These are phyloP conservation scores for Tolmerus cingulatus DNA, from an alignment of 2,888 invertebrate species.

Conservation along the genomic window DNA sequence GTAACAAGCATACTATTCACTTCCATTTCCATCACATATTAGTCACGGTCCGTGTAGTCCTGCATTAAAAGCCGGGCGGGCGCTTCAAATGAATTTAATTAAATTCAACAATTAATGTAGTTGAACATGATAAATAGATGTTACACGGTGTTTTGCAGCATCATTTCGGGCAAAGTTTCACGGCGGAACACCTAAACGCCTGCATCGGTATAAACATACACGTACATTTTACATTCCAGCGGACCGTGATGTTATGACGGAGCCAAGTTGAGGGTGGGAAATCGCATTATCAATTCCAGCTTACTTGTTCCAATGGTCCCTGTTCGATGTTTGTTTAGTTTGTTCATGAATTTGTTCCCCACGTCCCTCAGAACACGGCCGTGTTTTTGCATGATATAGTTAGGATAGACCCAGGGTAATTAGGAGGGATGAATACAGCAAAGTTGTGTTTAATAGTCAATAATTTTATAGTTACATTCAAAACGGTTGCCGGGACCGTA, in stretches of 20 bases:
- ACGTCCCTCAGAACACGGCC: not conserved
- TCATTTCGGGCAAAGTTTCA: conserved; percentile 41
- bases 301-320: conserved; percentile 44
- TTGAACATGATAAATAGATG: conserved; percentile 50
- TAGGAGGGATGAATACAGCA: conserved; percentile 39
- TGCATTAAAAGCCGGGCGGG: conserved; percentile 30
- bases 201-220: not conserved
- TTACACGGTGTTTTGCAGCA: conserved; percentile 49
- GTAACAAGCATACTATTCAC: not conserved
- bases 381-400: conserved; percentile 27
- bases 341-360: conserved; percentile 47
- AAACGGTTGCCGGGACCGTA: conserved; percentile 1
- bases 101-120: conserved; percentile 50
- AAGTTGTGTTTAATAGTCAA: conserved; percentile 43
- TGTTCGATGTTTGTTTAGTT: conserved; percentile 47
- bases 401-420: conserved; percentile 32
- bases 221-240: not conserved
- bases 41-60: conserved; percentile 2
- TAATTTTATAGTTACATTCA: conserved; percentile 20
- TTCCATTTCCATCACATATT: not conserved
- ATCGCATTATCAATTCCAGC: conserved; percentile 47
- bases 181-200: conserved; percentile 11
- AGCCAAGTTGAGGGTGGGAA: not conserved
- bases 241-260: not conserved
- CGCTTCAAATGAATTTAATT: conserved; percentile 49